Evolutionary conservation across 2,797 vertebrate genomes (phyloP), one percentile per base, ranked within the genome.

Genomic region (Merluccius polli): DNA sequence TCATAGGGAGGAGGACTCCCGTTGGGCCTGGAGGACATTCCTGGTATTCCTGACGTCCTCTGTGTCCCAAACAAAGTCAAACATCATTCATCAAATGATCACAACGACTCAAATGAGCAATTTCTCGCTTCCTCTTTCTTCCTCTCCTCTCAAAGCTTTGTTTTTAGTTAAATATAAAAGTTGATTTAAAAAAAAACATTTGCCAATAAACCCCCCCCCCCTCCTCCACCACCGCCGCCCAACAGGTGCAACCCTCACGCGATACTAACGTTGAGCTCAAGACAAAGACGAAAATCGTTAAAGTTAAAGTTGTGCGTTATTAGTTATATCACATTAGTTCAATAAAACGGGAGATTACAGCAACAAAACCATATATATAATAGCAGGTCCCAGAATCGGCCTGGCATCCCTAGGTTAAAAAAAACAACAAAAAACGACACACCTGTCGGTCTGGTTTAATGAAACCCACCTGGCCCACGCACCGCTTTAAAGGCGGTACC

Each of bases 1-100:
- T 95, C 92, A 30, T 98, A 98, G 24, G 96, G 96, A 75, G 96
- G 96, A 0, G 96, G 96, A 88, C 96, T 98, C 83, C 94, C 96
- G 69, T 95, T 92, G 36, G 92, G 94, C 38, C 87, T 92, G 1
- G 92, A 93, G 1, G 95, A 95, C 95, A 97, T 96, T 27, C 65
- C 69, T 77, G 80, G 35, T 76, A 10, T 8, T 65, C 24, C 9
- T 12, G 3, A 12, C 1, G 59, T 65, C 59, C 59, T 38, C 36
- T 65, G 24, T 65, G n/a, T 65, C 9, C 59, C 59, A 3, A 4
- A 24, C 9, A 4, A 11, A 13, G 59, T 65, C 8, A 27, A 59
- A 65, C 59, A 63, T 24, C 24, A 27, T 27, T 24, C 24, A 27
- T 27, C 59, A 27, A 65, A 59, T n/a, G 21, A 59, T 59, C 52